Conservation (phyloP, 1,140 invertebrate genomes). For the Sitophilus oryzae region DNA sequence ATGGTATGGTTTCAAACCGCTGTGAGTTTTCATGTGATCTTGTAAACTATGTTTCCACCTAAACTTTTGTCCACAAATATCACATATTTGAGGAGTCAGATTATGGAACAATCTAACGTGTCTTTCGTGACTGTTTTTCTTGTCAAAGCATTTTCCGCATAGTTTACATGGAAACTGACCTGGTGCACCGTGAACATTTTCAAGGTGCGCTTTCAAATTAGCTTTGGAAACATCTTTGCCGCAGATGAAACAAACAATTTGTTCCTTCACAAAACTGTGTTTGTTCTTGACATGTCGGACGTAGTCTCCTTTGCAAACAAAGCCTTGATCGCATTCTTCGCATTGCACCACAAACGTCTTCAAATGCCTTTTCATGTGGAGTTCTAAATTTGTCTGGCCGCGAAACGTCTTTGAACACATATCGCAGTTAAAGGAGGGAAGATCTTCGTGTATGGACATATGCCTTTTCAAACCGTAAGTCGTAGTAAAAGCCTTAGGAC, state of each 20-base stretch:
- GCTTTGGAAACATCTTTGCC: slow-evolving; percentile 26
- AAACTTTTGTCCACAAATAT: slow-evolving; percentile 39
- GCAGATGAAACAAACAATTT: slow-evolving; percentile 29
- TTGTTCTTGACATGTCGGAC: slow-evolving; percentile 26
- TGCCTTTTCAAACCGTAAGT: slow-evolving; percentile 34
- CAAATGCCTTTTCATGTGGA: slow-evolving; percentile 58
- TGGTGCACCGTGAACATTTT: slow-evolving; percentile 18
- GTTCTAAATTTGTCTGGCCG: slow-evolving; percentile 22
- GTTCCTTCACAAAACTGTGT: slow-evolving; percentile 8
- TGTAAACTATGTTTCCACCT: slow-evolving; percentile 4
- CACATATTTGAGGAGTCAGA: slow-evolving; percentile 8
- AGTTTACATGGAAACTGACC: slow-evolving; percentile 39
- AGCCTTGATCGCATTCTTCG: slow-evolving; percentile 29
- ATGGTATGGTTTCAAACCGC: slow-evolving; percentile 44
- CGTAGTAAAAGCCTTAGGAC: slow-evolving; percentile 40
- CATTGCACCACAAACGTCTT: slow-evolving; percentile 43
- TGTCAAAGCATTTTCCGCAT: slow-evolving; percentile 45
- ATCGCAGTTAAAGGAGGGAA: slow-evolving; percentile 2
- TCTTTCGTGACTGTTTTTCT: slow-evolving; percentile 20
- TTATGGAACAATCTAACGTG: slow-evolving; percentile 20
- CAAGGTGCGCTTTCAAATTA: slow-evolving; percentile 42
- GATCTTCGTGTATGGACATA: slow-evolving; percentile 37
- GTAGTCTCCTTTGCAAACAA: slow-evolving; percentile 28
- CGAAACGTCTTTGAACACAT: slow-evolving; percentile 3
- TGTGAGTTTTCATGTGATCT: slow-evolving; percentile 42